phyloP scores from a whole-genome alignment of 1,140 invertebrate species.

The Pectinophora gossypiella region DNA sequence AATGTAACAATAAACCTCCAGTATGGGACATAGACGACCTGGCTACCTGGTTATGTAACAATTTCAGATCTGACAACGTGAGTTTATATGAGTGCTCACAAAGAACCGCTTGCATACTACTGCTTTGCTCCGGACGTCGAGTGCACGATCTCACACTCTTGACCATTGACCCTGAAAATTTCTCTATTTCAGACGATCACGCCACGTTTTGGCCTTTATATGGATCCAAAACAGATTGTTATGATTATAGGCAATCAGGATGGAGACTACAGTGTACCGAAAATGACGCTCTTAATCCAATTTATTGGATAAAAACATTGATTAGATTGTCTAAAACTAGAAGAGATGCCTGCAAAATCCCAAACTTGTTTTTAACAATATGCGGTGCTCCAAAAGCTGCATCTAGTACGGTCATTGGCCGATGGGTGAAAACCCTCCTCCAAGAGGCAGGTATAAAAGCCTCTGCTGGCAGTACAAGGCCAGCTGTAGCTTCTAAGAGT shows the following conservation, averaged over 20 bases:
- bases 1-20: not conserved
- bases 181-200: not conserved
- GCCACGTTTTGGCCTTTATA: constrained; percentile 1
- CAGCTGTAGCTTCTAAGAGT: not conserved
- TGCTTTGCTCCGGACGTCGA: not conserved
- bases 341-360: not conserved
- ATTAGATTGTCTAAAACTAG: not conserved
- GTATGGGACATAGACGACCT: not conserved
- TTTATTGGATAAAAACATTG: too few relatives aligned
- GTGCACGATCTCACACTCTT: not conserved
- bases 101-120: not conserved
- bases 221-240: constrained; percentile 8
- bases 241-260: not conserved
- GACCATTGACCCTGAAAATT: not conserved
- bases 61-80: not conserved
- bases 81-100: not conserved
- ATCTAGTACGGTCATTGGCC: not conserved
- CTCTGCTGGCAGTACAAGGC: not conserved
- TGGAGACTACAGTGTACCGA: not conserved
- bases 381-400: not conserved
- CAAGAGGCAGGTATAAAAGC: not conserved
- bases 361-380: not conserved
- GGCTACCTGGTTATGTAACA: not conserved
- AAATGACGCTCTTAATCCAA: too few relatives aligned
- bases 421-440: not conserved